Conservation (phyloP, 2,113 vertebrate genomes). For the Oreochromis niloticus region DNA sequence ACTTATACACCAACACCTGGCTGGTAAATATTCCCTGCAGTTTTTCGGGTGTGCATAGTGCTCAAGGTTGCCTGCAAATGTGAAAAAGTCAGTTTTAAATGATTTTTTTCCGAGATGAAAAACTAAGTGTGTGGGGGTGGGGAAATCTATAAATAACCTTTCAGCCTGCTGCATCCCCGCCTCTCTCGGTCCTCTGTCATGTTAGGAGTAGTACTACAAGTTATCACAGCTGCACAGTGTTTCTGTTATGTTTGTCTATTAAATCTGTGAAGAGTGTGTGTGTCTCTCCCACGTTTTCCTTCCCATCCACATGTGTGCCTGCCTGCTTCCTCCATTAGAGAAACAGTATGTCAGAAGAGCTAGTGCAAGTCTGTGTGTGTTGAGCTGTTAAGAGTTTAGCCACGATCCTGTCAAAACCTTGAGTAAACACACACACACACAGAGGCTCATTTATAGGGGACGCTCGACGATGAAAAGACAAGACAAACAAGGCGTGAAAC, state of each 20-base stretch:
- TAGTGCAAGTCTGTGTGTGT: neutral
- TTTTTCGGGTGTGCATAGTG: neutral
- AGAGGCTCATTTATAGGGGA: conserved; percentile 38
- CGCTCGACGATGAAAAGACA: conserved; percentile 5
- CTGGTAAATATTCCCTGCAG: neutral
- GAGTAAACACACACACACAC: neutral
- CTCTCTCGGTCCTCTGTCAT: neutral
- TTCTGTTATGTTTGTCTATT: neutral
- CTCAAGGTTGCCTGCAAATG: neutral
- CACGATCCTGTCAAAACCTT: conserved; percentile 34
- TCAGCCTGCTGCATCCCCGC: neutral
- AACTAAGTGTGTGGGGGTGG: neutral
- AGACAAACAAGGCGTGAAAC: conserved; percentile 42
- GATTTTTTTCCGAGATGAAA: neutral
- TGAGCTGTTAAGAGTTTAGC: conserved; percentile 20
- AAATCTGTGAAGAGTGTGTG: neutral
- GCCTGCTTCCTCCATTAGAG: conserved; percentile 8
- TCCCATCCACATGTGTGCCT: neutral
- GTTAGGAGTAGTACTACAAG: neutral
- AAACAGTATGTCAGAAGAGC: conserved; percentile 3
- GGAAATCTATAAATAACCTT: neutral
- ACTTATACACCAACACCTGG: neutral
- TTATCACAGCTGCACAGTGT: neutral
- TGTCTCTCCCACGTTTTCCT: neutral
- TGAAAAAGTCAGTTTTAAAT: neutral